Evolutionary conservation across 2,113 vertebrate species (phyloP).

Genomic region (Helogale parvula): DNA sequence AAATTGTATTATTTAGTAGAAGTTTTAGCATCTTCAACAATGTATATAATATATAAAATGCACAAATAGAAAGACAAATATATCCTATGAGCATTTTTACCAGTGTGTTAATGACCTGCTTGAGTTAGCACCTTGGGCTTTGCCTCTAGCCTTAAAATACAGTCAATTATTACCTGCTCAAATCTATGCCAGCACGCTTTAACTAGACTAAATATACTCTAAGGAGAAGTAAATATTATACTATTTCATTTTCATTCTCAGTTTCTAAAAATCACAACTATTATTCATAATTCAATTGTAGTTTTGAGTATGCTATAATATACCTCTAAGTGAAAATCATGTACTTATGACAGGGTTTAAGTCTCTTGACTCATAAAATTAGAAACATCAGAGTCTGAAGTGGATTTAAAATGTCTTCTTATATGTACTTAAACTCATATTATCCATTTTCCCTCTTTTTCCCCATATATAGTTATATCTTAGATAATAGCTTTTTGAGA

Average conservation of each 20-base stretch:
- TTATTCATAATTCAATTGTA: constrained; percentile 60
- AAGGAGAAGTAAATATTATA: constrained; percentile 70
- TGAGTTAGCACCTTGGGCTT: constrained; percentile 73
- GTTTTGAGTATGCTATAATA: background rate
- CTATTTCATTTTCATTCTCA: constrained; percentile 6
- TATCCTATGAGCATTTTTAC: constrained; percentile 43
- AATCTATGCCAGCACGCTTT: constrained; percentile 54
- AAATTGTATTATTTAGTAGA: constrained; percentile 51
- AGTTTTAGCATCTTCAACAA: constrained; percentile 47
- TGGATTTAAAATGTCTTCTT: constrained; percentile 3
- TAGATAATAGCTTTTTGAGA: background rate
- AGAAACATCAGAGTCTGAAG: constrained; percentile 4
- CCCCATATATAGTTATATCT: background rate
- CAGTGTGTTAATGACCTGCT: constrained; percentile 62
- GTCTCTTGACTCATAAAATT: constrained; percentile 58
- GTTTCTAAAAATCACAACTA: constrained; percentile 67
- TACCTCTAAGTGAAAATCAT: constrained; percentile 42
- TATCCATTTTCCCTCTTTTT: background rate
- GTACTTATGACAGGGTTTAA: constrained; percentile 47
- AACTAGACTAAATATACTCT: constrained; percentile 64
- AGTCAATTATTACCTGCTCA: constrained; percentile 64
- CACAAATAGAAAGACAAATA: constrained; percentile 45
- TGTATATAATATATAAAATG: constrained; percentile 25
- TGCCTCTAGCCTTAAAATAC: constrained; percentile 62
- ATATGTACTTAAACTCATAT: background rate